These are phyloP conservation scores for Odobenus rosmarus DNA, from an alignment of 2,113 vertebrate genomes.

Conservation along the genomic window DNA sequence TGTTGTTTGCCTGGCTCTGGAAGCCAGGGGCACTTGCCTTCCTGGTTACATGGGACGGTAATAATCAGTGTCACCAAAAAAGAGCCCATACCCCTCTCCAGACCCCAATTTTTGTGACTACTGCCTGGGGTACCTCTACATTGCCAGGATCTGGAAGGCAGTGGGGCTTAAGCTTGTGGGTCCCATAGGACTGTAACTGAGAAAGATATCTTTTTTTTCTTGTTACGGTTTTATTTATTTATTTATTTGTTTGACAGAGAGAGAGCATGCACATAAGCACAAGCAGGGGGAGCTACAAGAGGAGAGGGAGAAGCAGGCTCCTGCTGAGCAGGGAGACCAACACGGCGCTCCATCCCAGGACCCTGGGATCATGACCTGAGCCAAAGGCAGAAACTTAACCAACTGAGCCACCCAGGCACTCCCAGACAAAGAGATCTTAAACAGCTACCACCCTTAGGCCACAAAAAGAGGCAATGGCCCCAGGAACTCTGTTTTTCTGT, in stretches of 20 bases:
- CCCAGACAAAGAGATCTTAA: background rate
- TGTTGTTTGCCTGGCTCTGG: background rate
- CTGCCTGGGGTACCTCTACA: background rate
- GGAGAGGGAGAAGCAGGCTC: too few relatives aligned
- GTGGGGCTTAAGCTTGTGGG: background rate
- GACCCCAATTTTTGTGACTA: background rate
- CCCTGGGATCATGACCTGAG: too few relatives aligned
- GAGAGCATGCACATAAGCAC: too few relatives aligned
- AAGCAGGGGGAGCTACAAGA: too few relatives aligned
- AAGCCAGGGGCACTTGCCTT: background rate
- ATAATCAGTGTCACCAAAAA: background rate
- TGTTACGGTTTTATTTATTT: too few relatives aligned
- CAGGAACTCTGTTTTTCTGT: background rate
- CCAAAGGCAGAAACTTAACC: too few relatives aligned
- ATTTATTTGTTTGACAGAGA: too few relatives aligned
- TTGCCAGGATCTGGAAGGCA: background rate
- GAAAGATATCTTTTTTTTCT: background rate
- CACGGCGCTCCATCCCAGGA: too few relatives aligned
- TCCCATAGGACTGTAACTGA: background rate
- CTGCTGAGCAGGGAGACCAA: too few relatives aligned
- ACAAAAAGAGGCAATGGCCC: background rate
- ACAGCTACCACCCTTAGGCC: background rate
- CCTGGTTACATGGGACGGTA: background rate
- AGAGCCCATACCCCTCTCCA: background rate
- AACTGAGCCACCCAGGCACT: too few relatives aligned